A percentile compares a stretch with the other conserved stretches of the same genome.
phyloP scores from a whole-genome alignment of 1,140 invertebrate species.

The Aporrectodea caliginosa region DNA sequence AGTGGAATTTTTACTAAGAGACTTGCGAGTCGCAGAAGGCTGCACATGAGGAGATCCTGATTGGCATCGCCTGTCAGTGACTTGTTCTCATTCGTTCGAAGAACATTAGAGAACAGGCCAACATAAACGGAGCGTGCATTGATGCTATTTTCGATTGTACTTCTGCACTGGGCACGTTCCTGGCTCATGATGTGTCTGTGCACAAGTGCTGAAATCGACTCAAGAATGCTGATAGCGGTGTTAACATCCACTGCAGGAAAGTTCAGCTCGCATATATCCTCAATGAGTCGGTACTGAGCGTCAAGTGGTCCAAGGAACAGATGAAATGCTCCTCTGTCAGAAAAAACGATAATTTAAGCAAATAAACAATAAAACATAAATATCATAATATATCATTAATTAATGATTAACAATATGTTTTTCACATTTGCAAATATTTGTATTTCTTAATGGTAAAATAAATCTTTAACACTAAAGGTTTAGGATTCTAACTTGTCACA shows the following conservation, averaged over 20 bases:
- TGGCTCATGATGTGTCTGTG: slow-evolving; percentile 62
- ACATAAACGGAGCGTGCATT: slow-evolving; percentile 59
- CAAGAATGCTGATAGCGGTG: slow-evolving; percentile 70
- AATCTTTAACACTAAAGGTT: no score
- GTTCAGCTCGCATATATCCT: slow-evolving; percentile 64
- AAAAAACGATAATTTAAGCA: slow-evolving; percentile 20
- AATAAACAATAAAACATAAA: slow-evolving; percentile 9
- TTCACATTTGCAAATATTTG: no score
- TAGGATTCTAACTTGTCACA: no score
- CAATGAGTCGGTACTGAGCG: slow-evolving; percentile 72
- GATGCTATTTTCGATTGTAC: slow-evolving; percentile 45
- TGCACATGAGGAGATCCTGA: slow-evolving; percentile 67
- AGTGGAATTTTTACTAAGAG: slow-evolving; percentile 69
- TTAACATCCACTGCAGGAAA: slow-evolving; percentile 67
- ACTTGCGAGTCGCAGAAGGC: slow-evolving; percentile 66
- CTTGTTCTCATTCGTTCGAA: slow-evolving; percentile 61
- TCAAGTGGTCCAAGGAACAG: slow-evolving; percentile 72
- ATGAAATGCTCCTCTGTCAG: slow-evolving; percentile 64
- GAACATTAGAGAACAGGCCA: slow-evolving; percentile 65
- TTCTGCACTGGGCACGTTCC: slow-evolving; percentile 61
- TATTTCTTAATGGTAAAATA: no score
- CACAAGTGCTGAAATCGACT: slow-evolving; percentile 66
- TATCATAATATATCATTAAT: not conserved
- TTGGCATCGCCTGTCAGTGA: slow-evolving; percentile 58
- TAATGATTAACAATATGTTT: no score